Evolutionary conservation across 2,113 vertebrate genomes (phyloP), one percentile per base, ranked within the genome.

Genomic region (Tetrax tetrax): DNA sequence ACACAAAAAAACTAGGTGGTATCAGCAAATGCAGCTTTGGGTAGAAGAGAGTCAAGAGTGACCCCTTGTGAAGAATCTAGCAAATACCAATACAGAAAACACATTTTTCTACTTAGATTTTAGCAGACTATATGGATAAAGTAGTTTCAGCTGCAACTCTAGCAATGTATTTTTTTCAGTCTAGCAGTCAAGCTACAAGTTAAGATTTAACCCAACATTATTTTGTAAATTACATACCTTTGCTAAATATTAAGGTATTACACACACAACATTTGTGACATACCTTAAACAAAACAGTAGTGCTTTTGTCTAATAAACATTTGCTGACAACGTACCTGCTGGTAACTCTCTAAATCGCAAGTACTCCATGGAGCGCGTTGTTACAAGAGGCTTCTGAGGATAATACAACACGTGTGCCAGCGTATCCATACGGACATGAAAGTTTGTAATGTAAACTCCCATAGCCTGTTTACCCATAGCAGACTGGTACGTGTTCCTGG

Each of bases 381-480:
- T 99, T 82, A 99, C 99, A 63, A 99, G 98, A 1, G 99, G 99
- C 80, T 99, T 99, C 98, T 99, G 99, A 59, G 99, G 99, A 96
- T 99, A 99, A 97, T 99, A 99, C 23, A 99, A 92, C 25, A 99
- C 99, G 3, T 99, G 99, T 38, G 99, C 99, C 95, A 99, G 95
- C 0, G 99, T 99, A 97, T 99, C 99, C 99, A 99, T 99, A 7
- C 99, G 99, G 6, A 99, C 99, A 2, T 99, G 99, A 77, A 99
- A 99, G 96, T 99, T 99, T 74, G 99, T 99, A 94, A 99, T 99
- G 97, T 99, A 99, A 71, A 99, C 99, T 47, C 99, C 99, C 99
- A 99, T 99, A 37, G 99, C 99, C 97, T 99, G 99, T 87, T 99
- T 99, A 25, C 99, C 99, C 99, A 99, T 99, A 96, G 99, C 99